phyloP scores from a whole-genome alignment of 2,113 vertebrate species.

The Trematocara variabile region DNA sequence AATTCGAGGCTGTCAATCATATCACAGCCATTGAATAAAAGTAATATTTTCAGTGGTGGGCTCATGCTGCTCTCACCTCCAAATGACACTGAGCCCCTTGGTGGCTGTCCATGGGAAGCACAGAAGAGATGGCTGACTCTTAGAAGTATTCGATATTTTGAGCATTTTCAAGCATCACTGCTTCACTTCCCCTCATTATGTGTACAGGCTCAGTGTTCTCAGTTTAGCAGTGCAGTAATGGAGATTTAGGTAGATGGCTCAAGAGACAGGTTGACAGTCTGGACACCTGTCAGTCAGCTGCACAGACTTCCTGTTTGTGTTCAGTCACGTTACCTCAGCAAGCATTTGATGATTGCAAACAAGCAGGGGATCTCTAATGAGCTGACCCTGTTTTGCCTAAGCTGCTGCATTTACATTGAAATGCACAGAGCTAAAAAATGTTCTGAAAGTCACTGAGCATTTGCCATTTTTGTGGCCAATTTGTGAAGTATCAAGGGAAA shows the following conservation, averaged over 20 bases:
- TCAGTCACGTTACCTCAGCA: background rate
- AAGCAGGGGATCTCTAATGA: background rate
- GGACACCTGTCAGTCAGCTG: background rate
- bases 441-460: background rate
- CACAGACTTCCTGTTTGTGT: background rate
- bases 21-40: conserved; percentile 37
- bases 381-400: background rate
- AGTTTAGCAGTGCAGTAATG: background rate
- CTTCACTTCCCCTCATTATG: conserved; percentile 6
- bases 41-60: conserved; percentile 46
- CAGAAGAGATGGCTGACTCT: conserved; percentile 1
- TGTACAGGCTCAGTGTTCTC: background rate
- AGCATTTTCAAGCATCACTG: conserved; percentile 13
- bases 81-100: conserved; percentile 46
- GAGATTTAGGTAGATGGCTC: background rate
- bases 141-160: conserved; percentile 19
- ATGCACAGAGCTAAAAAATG: background rate
- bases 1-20: conserved; percentile 54
- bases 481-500: background rate
- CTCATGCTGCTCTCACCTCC: conserved; percentile 51
- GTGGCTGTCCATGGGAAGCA: conserved; percentile 12
- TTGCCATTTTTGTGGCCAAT: background rate
- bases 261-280: background rate
- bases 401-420: background rate
- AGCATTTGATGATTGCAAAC: background rate